Evolutionary conservation across 2,113 vertebrate genomes (phyloP).

Genomic region (Triplophysa siluroides): DNA sequence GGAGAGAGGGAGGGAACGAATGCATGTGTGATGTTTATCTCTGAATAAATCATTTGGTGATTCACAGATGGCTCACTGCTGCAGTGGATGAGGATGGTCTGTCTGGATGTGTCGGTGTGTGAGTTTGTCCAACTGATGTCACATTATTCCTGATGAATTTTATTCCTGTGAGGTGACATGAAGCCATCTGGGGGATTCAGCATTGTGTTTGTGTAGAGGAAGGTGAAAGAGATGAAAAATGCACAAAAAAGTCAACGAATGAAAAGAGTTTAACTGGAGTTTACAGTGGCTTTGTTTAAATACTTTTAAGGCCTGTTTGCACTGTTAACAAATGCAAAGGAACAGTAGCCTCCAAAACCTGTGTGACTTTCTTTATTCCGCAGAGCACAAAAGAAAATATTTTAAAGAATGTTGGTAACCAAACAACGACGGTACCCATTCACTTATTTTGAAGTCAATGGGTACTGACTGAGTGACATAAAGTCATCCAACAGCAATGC

Average conservation of each 20-base stretch:
- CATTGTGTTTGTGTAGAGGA: neutral
- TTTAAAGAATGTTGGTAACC: too few relatives aligned
- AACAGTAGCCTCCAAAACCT: too few relatives aligned
- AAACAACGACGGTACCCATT: too few relatives aligned
- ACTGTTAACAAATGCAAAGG: too few relatives aligned
- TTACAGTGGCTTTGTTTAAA: too few relatives aligned
- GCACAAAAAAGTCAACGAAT: neutral
- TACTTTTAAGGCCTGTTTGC: too few relatives aligned
- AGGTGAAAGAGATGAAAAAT: slow-evolving; percentile 25
- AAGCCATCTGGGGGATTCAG: slow-evolving; percentile 51
- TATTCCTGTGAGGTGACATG: slow-evolving; percentile 51
- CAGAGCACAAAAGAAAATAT: too few relatives aligned
- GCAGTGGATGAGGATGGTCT: slow-evolving; percentile 39
- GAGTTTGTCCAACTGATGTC: slow-evolving; percentile 47
- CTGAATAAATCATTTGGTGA: slow-evolving; percentile 53
- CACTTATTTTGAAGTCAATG: too few relatives aligned
- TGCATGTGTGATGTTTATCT: slow-evolving; percentile 49
- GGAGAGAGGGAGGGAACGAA: neutral
- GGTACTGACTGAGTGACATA: too few relatives aligned
- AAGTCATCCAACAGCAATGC: too few relatives aligned
- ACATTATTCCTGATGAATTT: slow-evolving; percentile 57
- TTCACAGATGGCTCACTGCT: slow-evolving; percentile 56
- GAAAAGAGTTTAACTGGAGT: neutral
- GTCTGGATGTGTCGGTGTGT: slow-evolving; percentile 42
- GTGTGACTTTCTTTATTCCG: too few relatives aligned